Percentiles rank a stretch among this genome's conserved stretches.
These are phyloP conservation scores for Euplexia lucipara DNA, from an alignment of 2,888 invertebrate genomes.

Conservation along the genomic window DNA sequence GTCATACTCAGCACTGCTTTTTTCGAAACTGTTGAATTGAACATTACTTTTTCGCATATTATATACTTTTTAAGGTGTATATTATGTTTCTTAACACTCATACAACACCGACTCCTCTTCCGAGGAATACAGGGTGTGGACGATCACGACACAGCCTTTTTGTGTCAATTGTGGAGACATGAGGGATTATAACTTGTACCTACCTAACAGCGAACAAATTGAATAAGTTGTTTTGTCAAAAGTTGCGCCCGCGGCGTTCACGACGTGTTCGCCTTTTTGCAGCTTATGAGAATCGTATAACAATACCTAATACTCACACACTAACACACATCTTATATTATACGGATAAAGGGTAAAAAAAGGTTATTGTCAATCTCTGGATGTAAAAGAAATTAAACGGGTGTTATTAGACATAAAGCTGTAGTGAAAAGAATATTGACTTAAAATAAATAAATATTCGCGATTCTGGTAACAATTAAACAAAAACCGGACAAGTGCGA, in stretches of 20 bases:
- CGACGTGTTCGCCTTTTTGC: slow-evolving; percentile 84
- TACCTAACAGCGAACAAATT: slow-evolving; percentile 86
- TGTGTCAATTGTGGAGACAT: slow-evolving; percentile 72
- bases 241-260: slow-evolving; percentile 81
- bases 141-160: slow-evolving; percentile 72
- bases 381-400: slow-evolving; percentile 46
- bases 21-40: no score
- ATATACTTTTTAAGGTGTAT: background rate
- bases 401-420: slow-evolving; percentile 37
- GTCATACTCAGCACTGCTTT: no score
- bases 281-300: slow-evolving; percentile 76
- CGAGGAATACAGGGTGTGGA: slow-evolving; percentile 27
- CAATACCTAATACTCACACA: slow-evolving; percentile 76
- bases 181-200: slow-evolving; percentile 75
- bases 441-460: slow-evolving; percentile 37
- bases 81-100: background rate
- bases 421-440: slow-evolving; percentile 32
- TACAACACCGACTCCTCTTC: slow-evolving; percentile 10
- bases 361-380: slow-evolving; percentile 44
- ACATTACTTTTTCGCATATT: no score
- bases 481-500: background rate
- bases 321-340: slow-evolving; percentile 54
- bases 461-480: slow-evolving; percentile 5
- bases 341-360: slow-evolving; percentile 58
- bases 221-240: slow-evolving; percentile 80